Conservation (phyloP, 2,888 invertebrate species). For the Eumacrocentrus americanus region DNA sequence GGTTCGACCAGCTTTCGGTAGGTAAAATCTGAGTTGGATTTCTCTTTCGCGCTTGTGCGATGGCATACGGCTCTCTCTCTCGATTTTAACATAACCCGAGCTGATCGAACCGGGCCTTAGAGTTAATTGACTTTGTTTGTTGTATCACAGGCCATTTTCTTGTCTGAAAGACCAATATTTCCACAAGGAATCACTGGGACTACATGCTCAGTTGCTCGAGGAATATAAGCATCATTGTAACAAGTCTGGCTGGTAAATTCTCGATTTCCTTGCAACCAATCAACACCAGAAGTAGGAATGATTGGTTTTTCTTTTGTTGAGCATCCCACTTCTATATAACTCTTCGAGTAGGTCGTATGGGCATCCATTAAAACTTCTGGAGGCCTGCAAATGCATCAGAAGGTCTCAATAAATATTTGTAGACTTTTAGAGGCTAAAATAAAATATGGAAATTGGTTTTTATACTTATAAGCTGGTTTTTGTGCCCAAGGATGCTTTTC, state of each 20-base stretch:
- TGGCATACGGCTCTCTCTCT: too few relatives aligned
- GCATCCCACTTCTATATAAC: slow-evolving; percentile 42
- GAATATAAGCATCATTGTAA: slow-evolving; percentile 52
- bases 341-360: slow-evolving; percentile 56
- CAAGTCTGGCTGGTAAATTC: slow-evolving; percentile 33
- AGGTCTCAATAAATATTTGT: neutral
- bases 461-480: slow-evolving; percentile 50
- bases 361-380: slow-evolving; percentile 49
- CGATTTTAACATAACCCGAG: too few relatives aligned
- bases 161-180: slow-evolving; percentile 45
- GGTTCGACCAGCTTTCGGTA: too few relatives aligned
- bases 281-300: slow-evolving; percentile 21
- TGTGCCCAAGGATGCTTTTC: slow-evolving; percentile 55
- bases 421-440: neutral
- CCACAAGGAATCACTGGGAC: slow-evolving; percentile 42
- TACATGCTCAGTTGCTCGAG: slow-evolving; percentile 36
- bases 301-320: slow-evolving; percentile 37
- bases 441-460: too few relatives aligned
- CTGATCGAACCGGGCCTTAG: too few relatives aligned
- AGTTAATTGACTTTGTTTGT: slow-evolving; percentile 54
- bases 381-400: slow-evolving; percentile 36
- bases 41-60: too few relatives aligned
- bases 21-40: too few relatives aligned
- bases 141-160: slow-evolving; percentile 52
- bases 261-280: slow-evolving; percentile 18